Evolutionary conservation across 2,113 vertebrate species (phyloP), one percentile per base, ranked within the genome.

Genomic region (Mesembrinibis cayennensis): DNA sequence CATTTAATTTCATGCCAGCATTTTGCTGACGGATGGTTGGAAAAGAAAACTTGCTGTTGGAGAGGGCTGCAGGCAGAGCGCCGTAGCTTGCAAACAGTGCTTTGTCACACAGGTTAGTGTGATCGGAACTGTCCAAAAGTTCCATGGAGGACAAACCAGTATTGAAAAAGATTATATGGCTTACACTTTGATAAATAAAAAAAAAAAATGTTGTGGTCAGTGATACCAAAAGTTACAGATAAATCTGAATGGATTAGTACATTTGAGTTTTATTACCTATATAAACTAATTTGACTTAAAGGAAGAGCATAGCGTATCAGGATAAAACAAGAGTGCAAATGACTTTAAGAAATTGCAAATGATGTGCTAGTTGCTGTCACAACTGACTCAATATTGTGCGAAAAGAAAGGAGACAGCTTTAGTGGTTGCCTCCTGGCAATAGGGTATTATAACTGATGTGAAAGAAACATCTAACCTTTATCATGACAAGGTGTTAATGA

Each of bases 1-100:
- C 7, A 32, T 42, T 76, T 73, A n/a, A 47, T 78, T 89, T 87
- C 29, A 38, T 8, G 27, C 5, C 13, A 84, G 25, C 19, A 30
- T 69, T 89, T 71, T 86, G 42, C 30, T 30, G 62, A 62, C 6
- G 5, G 16, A 25, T 53, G 6, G 26, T 3, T 74, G 19, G 50
- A 85, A 88, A 82, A 74, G 25, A 47, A 70, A 88, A 63, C 26
- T 20, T 70, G 34, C n/a, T 3, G 2, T 26, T 69, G 34, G 18
- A 52, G 53, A 88, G 13, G 13, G 63, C 29, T 61, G 26, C 38
- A 66, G 72, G n/a, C 9, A 89, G 26, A 76, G 26, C 0, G 0
- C 10, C 0, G 2, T 2, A 66, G 13, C 30, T 61, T 32, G 15
- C 1, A 7, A 49, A 34, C 1, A 32, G 32, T 23, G 10, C 16